Base-by-base conservation (phyloP, 2,113 vertebrate genomes). In the Phocoena sinus region DNA sequence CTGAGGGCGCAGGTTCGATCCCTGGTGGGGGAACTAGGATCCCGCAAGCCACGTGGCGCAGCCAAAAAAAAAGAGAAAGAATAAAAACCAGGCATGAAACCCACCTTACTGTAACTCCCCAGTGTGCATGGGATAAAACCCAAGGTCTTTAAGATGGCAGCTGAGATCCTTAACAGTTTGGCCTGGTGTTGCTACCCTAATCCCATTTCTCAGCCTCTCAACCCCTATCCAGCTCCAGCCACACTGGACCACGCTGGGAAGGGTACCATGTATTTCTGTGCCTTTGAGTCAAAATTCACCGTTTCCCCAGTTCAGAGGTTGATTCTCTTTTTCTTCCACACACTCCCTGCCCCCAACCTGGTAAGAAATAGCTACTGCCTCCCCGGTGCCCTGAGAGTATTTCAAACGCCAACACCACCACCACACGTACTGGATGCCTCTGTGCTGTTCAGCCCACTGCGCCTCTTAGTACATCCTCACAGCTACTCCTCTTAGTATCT, bases 321-420 rank as follows among this genome's bases (percentile, higher is more conserved):
- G 18, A 50, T 9, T 71, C 47, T 26, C 56, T n/a, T 41, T 41
- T 41, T 38, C 47, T 41, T 13, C 38, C 9, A 18, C 0, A 13
- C 1, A 41, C 2, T 2, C 12, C 9, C 33, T 10, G 28, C 10
- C 71, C 41, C 1, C 18, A 50, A 38, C 18, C 31, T 0, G 1
- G 28, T 17, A 38, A 12, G 56, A 33, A 70, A 38, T 0, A 33
- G 41, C 62, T 6, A 4, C 1, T 2, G 18, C 11, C 1, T n/a
- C 20, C 17, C 33, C 36, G 1, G 5, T 2, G 25, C 6, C 60
- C 3, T 1, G 8, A 68, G 76, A 33, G 38, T 3, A 28, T 31
- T 44, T 17, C 1, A 23, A 12, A 12, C 5, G n/a, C 21, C 53
- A 44, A n/a, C 6, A 2, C 11, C 60, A 44, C 38, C 10, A 2